Base-by-base conservation (phyloP, 2,797 vertebrate species). In the Sebastes taczanowskii region DNA sequence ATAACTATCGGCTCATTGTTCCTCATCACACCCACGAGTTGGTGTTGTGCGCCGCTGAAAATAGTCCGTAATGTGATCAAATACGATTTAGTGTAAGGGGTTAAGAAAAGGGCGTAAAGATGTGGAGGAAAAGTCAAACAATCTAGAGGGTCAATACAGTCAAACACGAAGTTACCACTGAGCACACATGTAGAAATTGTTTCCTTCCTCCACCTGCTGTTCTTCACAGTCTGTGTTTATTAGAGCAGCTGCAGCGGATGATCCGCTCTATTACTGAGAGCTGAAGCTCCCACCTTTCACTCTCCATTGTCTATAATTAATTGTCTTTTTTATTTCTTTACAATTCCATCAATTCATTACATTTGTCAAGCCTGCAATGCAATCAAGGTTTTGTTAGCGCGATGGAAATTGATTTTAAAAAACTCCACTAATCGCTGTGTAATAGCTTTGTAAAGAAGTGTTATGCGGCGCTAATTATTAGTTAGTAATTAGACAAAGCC, bases 1-100 rank as follows among this genome's bases (percentile, higher is more conserved):
- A 93, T 94, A 95, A 96, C 96, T 96, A 22, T 95, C 95, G 95
- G 82, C 80, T 88, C 88, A 91, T 89, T 91, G 90, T 89, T 87
- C 74, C 84, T 63, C 81, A 85, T 88, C 88, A 78, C 79, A 77
- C 84, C 73, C 83, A 70, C 58, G 52, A 70, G 42, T 58, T 71
- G 46, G 23, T 18, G 11, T 11, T 1, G 16, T 1, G 16, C n/a
- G 27, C 11, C 34, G 11, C 22, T 55, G 29, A 7, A 46, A 55
- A 59, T 13, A 7, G 2, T 7, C n/a, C 38, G 61, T 49, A 58
- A 58, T 58, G 23, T 64, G 62, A 29, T 46, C 25, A 30, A 30
- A 65, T 14, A 5, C n/a, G 67, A 46, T 77, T 35, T n/a, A 58
- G 14, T 46, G 32, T 22, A 55, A 80, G 60, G 69, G 64, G 35